Evolutionary conservation across 2,797 vertebrate species (phyloP).

Genomic region (Coregonus ussuriensis): DNA sequence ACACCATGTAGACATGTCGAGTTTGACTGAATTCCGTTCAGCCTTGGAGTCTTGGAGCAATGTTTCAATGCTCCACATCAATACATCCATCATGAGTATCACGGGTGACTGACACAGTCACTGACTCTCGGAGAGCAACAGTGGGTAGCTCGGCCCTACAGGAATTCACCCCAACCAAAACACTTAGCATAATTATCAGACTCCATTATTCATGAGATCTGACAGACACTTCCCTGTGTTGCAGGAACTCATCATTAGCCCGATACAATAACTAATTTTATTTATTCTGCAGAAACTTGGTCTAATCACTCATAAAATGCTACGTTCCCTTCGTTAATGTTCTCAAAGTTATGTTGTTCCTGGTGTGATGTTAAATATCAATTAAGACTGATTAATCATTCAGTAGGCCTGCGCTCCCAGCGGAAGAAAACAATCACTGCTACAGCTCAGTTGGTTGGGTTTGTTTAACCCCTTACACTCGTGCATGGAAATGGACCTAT

Average conservation of each 20-base stretch:
- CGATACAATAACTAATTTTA: conserved; percentile 55
- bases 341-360: conserved; percentile 47
- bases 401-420: conserved; percentile 11
- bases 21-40: too few species aligned
- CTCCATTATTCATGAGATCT: conserved; percentile 72
- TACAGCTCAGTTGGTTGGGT: background rate
- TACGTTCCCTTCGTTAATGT: conserved; percentile 33
- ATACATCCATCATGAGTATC: conserved; percentile 39
- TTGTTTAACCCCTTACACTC: conserved; percentile 5
- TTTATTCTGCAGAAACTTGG: conserved; percentile 51
- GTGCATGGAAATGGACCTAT: too few species aligned
- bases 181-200: conserved; percentile 63
- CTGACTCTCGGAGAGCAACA: conserved; percentile 41
- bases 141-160: conserved; percentile 20
- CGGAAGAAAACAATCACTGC: background rate
- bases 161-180: conserved; percentile 51
- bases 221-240: conserved; percentile 50
- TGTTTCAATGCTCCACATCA: conserved; percentile 24
- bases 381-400: conserved; percentile 54
- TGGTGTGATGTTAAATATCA: conserved; percentile 48
- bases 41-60: too few species aligned
- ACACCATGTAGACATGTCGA: too few species aligned
- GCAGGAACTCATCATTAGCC: conserved; percentile 62
- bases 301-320: conserved; percentile 53
- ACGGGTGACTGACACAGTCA: conserved; percentile 44